Evolutionary conservation across 2,888 invertebrate species (phyloP), one percentile per base, ranked within the genome.

Genomic region (Mythimna loreyi): DNA sequence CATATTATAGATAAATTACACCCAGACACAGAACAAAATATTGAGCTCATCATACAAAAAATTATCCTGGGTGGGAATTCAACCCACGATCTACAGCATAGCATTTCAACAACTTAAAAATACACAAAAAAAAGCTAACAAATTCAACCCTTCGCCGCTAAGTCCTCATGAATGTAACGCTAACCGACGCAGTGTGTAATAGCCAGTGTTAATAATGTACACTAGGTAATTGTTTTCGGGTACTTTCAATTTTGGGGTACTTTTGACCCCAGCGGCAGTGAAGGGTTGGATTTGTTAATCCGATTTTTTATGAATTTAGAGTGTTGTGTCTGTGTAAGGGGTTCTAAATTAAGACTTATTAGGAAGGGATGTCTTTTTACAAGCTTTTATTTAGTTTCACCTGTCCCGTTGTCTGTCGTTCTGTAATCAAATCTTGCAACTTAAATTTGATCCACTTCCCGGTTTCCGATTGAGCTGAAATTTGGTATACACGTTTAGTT

Each of bases 101-200:
- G 50, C 40, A 43, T 19, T 63, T 21, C 13, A 33, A 23, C 21
- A n/a, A 21, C 19, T 69, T 11, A 19, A 59, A 55, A 40, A 52
- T 47, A 1, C 9, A 52, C n/a, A 19, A 61, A 56, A n/a, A n/a
- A 49, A 45, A 11, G 6, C 40, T 43, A n/a, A 9, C 55, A 33
- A 53, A 30, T 36, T 36, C 21, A 60, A 63, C 81, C 69, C 81
- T 80, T 61, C 2, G 60, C n/a, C 7, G 21, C 9, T 61, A 28
- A 76, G 5, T 67, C 59, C 47, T 21, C 33, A 49, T 47, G 60
- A 70, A 28, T 58, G 33, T 56, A 45, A 65, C n/a, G 40, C 55
- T 28, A 61, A 47, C 40, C 40, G 45, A 70, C 72, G 33, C 50
- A 36, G 59, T 76, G 81, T 76, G 77, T 83, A 83, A 81, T 81